Percentiles rank a stretch among this genome's conserved stretches.
phyloP scores from a whole-genome alignment of 2,888 invertebrate species.

The Notodromas monacha region DNA sequence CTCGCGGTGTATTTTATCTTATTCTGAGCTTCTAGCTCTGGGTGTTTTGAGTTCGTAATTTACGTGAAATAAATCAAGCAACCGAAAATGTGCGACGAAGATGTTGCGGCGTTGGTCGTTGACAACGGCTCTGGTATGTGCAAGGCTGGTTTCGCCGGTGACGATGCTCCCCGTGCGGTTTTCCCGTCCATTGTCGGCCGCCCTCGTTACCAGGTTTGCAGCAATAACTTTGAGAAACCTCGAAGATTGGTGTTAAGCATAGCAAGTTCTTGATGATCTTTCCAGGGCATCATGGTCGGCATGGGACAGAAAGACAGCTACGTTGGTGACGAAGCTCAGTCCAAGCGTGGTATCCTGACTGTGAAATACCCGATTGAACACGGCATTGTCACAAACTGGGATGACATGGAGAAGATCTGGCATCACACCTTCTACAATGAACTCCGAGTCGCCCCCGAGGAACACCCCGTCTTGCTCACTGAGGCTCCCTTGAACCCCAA shows the following conservation, averaged over 20 bases:
- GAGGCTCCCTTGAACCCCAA: background rate
- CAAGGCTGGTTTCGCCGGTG: constrained; percentile 39
- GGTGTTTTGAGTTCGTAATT: no score
- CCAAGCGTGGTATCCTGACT: constrained; percentile 26
- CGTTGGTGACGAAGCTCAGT: constrained; percentile 83
- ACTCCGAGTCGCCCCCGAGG: background rate
- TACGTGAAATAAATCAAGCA: no score
- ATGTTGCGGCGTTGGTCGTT: constrained; percentile 48
- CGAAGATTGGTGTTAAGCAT: no score
- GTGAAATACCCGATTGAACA: constrained; percentile 23
- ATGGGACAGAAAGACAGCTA: constrained; percentile 20
- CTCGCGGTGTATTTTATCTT: no score
- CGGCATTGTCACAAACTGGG: constrained; percentile 22
- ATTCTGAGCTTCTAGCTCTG: no score
- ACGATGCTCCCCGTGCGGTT: constrained; percentile 41
- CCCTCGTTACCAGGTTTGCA: constrained; percentile 36
- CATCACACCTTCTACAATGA: no score
- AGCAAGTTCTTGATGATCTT: no score
- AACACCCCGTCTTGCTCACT: constrained; percentile 1
- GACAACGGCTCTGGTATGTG: constrained; percentile 26
- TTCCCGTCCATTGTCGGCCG: constrained; percentile 49
- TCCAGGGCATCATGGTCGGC: constrained; percentile 19
- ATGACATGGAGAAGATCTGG: no score
- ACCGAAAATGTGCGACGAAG: constrained; percentile 92
- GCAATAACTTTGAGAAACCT: no score